Conservation (phyloP, 2,797 vertebrate species). For the Echeneis naucrates region DNA sequence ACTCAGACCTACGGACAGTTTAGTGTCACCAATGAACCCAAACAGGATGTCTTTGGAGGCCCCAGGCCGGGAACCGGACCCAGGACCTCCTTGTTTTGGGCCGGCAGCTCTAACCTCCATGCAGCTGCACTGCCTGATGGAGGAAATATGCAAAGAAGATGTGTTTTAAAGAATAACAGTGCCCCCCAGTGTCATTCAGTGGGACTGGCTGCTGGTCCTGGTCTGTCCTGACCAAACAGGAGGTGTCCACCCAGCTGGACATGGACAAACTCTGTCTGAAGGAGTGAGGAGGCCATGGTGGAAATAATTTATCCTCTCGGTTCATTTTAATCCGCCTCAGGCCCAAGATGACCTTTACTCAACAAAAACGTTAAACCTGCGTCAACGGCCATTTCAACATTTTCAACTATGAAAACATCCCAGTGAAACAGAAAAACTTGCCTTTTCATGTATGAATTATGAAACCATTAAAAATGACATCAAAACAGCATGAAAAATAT, state of each 20-base stretch:
- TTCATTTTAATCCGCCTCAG: slow-evolving; percentile 7
- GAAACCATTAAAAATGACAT: background rate
- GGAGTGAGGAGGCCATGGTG: background rate
- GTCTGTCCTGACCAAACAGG: slow-evolving; percentile 60
- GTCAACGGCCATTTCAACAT: background rate
- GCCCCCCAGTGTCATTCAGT: slow-evolving; percentile 61
- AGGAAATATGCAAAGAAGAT: background rate
- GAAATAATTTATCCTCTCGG: background rate
- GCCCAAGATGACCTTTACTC: background rate
- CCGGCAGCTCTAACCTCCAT: too few species aligned
- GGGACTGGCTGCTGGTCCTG: slow-evolving; percentile 67
- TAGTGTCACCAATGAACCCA: too few species aligned
- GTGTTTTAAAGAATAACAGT: slow-evolving; percentile 7
- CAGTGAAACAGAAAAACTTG: too few species aligned
- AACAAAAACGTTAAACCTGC: background rate
- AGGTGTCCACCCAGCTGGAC: slow-evolving; percentile 15
- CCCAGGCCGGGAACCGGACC: too few species aligned
- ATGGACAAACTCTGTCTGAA: slow-evolving; percentile 8
- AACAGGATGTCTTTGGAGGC: too few species aligned
- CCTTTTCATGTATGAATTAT: background rate
- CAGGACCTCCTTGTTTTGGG: too few species aligned
- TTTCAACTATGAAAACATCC: background rate
- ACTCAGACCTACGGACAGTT: too few species aligned
- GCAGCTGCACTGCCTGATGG: too few species aligned
- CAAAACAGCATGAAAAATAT: background rate